Base-by-base conservation (phyloP, 2,113 vertebrate species). In the Eurystomus gularis region DNA sequence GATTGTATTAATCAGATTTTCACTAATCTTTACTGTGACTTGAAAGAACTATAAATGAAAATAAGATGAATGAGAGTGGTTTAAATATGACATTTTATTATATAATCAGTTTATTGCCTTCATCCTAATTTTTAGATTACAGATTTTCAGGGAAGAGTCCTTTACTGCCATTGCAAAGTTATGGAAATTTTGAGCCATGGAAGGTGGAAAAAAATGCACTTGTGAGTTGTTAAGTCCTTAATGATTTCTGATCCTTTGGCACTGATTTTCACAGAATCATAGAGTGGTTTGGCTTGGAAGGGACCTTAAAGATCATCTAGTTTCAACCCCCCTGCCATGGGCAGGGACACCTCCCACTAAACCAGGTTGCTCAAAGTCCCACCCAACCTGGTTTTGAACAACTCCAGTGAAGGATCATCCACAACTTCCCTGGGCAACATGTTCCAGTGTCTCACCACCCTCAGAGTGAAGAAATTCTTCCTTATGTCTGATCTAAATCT, bases 121-220 rank as follows among this genome's bases (percentile, higher is more conserved):
- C 54, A 57, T 95, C 60, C 88, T 95, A 25, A 82, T 73, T 90
- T 94, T 95, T 93, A 98, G 98, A 97, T 96, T 92, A 90, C 94
- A 96, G 60, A 88, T 97, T 94, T 90, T 94, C 93, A 51, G 93
- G 57, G 85, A 96, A 88, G 84, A 86, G 65, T 93, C 64, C 68
- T 94, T 44, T 37, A 42, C 55, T 92, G 76, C 97, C 88, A 23
- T 64, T 87, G 48, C 96, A 94, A 68, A 95, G 84, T 85, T 57
- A 61, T 44, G 91, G 82, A 83, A 86, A 65, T 88, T 81, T 48
- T 90, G 95, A 97, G 90, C 73, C 95, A 58, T 94, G 95, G 96
- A 97, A 79, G 69, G 86, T 46, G 37, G 96, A 97, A 77, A 97
- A 94, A 97, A 96, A 82, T 72, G 10, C 39, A 86, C 2, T 23